phyloP scores from a whole-genome alignment of 2,888 invertebrate genomes.

The Pycnomerus fuliginosus region DNA sequence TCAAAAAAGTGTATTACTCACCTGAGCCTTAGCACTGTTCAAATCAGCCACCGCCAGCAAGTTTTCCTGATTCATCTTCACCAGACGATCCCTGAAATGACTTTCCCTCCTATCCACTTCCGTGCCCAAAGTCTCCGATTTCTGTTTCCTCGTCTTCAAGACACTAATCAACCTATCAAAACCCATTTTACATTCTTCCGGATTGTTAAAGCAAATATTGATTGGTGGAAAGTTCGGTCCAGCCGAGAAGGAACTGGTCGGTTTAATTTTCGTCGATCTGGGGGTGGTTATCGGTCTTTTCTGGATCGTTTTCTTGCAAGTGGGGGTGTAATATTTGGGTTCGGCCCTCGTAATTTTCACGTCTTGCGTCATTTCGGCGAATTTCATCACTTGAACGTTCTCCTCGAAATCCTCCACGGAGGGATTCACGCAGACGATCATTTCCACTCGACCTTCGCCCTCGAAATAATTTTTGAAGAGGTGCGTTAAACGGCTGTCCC shows the following conservation, averaged over 20 bases:
- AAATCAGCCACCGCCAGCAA: too few relatives aligned
- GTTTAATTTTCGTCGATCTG: constrained; percentile 19
- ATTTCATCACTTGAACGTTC: constrained; percentile 87
- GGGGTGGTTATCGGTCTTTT: constrained; percentile 30
- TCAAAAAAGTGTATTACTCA: too few relatives aligned
- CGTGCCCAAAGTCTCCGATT: too few relatives aligned
- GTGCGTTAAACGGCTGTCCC: constrained; percentile 92
- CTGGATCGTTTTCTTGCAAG: constrained; percentile 32
- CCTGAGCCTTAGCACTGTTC: too few relatives aligned
- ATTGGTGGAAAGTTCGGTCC: constrained; percentile 37
- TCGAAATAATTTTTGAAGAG: constrained; percentile 98
- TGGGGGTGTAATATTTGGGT: too few relatives aligned
- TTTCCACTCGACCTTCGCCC: constrained; percentile 91
- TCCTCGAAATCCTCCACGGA: constrained; percentile 92
- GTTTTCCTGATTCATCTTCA: too few relatives aligned
- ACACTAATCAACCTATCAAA: too few relatives aligned
- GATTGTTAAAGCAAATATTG: constrained; percentile 52
- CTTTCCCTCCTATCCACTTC: too few relatives aligned
- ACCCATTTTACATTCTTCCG: neutral
- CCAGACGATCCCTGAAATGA: too few relatives aligned
- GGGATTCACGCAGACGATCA: constrained; percentile 97
- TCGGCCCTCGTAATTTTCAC: constrained; percentile 69
- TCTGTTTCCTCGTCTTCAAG: too few relatives aligned
- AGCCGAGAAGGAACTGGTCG: constrained; percentile 25
- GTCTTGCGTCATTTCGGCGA: constrained; percentile 96